Percentiles rank a stretch among this genome's conserved stretches.
These are phyloP conservation scores for Dicaeum eximium DNA, from an alignment of 2,113 vertebrate genomes.

Conservation along the genomic window DNA sequence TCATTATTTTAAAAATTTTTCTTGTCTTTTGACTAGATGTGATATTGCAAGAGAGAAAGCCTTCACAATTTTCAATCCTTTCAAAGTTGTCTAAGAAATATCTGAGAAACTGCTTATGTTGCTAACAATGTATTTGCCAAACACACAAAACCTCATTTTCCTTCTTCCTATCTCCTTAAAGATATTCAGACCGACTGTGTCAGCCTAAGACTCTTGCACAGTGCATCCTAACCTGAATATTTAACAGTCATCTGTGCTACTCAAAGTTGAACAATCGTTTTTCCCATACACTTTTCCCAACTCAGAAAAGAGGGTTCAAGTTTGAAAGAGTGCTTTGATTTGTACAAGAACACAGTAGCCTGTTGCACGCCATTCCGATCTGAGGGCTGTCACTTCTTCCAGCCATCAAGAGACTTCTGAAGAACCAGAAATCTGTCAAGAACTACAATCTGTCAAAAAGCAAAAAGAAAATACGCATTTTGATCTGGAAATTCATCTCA, in stretches of 20 bases:
- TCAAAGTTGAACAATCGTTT: background rate
- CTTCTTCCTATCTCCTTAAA: background rate
- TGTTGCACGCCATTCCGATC: constrained; percentile 36
- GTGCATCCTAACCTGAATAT: background rate
- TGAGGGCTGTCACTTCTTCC: constrained; percentile 57
- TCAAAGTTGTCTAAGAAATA: background rate
- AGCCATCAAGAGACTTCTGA: constrained; percentile 57
- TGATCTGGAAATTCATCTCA: constrained; percentile 63
- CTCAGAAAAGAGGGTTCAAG: background rate
- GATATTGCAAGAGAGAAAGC: background rate
- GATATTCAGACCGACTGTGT: background rate
- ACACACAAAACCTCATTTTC: background rate
- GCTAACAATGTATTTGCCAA: background rate
- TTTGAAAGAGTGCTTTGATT: constrained; percentile 57
- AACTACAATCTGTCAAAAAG: constrained; percentile 32
- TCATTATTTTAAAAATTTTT: background rate
- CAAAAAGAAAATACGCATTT: constrained; percentile 49
- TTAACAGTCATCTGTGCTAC: background rate
- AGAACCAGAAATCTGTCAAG: constrained; percentile 53
- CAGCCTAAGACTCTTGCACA: background rate
- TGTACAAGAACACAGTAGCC: constrained; percentile 30
- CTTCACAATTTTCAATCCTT: background rate
- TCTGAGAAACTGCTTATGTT: background rate
- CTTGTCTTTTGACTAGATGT: background rate
- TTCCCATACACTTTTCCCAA: background rate